These are phyloP conservation scores for Euthynnus affinis DNA, from an alignment of 2,797 vertebrate species.

Conservation along the genomic window DNA sequence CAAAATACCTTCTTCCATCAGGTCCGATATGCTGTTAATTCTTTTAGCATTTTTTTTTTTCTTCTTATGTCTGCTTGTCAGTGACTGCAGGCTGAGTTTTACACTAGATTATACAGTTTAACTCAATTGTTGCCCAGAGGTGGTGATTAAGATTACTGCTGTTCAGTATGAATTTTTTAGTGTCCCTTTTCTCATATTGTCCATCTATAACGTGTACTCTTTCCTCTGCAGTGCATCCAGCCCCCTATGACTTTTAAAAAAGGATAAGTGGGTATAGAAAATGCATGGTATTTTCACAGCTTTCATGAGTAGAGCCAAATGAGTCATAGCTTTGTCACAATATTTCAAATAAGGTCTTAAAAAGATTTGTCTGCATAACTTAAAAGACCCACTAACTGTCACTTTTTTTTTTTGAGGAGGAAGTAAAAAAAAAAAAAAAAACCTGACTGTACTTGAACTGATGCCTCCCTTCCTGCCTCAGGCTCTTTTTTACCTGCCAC, in stretches of 20 bases:
- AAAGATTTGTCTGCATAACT: conserved; percentile 7
- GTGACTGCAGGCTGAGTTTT: neutral
- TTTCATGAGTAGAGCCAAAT: conserved; percentile 5
- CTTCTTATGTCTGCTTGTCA: neutral
- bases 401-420: conserved; percentile 12
- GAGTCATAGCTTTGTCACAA: conserved; percentile 2
- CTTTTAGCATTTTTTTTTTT: neutral
- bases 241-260: conserved; percentile 2
- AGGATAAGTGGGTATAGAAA: neutral
- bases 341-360: conserved; percentile 1
- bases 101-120: neutral
- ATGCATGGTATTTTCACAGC: conserved; percentile 4
- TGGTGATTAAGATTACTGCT: conserved; percentile 16
- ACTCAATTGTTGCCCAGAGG: conserved; percentile 25
- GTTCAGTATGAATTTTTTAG: conserved; percentile 1
- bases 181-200: conserved; percentile 1
- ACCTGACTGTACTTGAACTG: neutral
- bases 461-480: neutral
- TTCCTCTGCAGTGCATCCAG: conserved; percentile 9
- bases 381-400: neutral
- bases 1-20: neutral
- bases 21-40: neutral
- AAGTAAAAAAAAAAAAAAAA: neutral
- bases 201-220: neutral
- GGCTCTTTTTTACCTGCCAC: conserved; percentile 60